Evolutionary conservation across 2,888 invertebrate genomes (phyloP).

Genomic region (Protonemura montana): DNA sequence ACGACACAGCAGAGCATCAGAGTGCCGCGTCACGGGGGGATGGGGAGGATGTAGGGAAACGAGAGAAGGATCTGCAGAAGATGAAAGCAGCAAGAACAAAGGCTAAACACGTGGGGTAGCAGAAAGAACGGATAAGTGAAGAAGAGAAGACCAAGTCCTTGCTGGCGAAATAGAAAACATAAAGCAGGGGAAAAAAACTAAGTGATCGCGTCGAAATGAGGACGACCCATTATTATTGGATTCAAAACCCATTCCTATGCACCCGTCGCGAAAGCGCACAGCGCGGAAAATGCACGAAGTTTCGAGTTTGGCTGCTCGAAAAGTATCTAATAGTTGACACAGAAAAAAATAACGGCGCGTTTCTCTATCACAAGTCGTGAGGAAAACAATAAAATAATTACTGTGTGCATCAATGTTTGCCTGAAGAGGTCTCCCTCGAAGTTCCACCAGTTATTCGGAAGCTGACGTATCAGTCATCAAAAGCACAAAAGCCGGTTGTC

Average conservation of each 20-base stretch:
- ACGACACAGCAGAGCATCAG: conserved; percentile 42
- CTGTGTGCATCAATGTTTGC: background rate
- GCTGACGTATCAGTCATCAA: conserved; percentile 7
- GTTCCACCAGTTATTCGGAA: background rate
- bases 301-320: background rate
- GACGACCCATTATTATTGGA: background rate
- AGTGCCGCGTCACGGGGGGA: conserved; percentile 21
- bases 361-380: background rate
- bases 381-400: conserved; percentile 5
- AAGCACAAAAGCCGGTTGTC: background rate
- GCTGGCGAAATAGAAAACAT: background rate
- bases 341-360: background rate
- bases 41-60: conserved; percentile 14
- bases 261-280: background rate
- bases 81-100: conserved; percentile 41
- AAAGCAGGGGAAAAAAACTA: background rate
- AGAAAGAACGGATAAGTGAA: conserved; percentile 42
- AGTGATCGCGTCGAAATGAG: background rate
- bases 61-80: conserved; percentile 14
- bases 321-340: background rate
- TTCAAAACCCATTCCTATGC: background rate
- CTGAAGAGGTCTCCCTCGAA: background rate
- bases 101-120: conserved; percentile 39
- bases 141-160: conserved; percentile 23
- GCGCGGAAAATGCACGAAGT: background rate